Conservation (phyloP, 1,140 invertebrate genomes). For the Lanistes nyassanus region DNA sequence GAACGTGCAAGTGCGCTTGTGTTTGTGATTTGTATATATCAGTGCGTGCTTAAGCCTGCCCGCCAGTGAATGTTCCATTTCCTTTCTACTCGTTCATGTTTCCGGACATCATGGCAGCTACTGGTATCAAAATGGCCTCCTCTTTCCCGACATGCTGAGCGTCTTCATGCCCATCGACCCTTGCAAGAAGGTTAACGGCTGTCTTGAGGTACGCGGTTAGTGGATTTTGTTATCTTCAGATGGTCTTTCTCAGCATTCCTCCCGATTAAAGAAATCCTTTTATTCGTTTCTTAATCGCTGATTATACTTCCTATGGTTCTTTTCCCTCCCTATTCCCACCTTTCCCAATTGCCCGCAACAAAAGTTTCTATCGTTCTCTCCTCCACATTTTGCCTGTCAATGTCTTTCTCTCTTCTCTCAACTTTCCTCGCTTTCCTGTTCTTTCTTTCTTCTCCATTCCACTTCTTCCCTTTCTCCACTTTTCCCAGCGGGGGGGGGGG, state of each 20-base stretch:
- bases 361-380: neutral
- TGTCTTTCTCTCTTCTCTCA: neutral
- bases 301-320: neutral
- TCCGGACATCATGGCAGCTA: constrained; percentile 44
- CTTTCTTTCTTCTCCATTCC: neutral
- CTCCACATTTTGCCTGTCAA: neutral
- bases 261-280: no score
- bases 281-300: no score
- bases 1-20: no score
- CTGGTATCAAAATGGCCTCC: constrained; percentile 64
- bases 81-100: neutral
- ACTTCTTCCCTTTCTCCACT: neutral
- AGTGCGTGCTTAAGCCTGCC: neutral
- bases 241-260: no score
- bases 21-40: no score
- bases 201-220: constrained; percentile 52
- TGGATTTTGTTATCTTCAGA: neutral
- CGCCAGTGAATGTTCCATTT: neutral
- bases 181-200: constrained; percentile 58
- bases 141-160: constrained; percentile 62
- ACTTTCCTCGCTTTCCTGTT: neutral
- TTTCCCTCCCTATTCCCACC: neutral
- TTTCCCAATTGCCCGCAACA: neutral
- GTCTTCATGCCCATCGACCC: constrained; percentile 61
- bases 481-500: neutral